A percentile compares a stretch with the other conserved stretches of the same genome.
These are phyloP conservation scores for Machaerirhynchus nigripectus DNA, from an alignment of 2,113 vertebrate species.

Conservation along the genomic window DNA sequence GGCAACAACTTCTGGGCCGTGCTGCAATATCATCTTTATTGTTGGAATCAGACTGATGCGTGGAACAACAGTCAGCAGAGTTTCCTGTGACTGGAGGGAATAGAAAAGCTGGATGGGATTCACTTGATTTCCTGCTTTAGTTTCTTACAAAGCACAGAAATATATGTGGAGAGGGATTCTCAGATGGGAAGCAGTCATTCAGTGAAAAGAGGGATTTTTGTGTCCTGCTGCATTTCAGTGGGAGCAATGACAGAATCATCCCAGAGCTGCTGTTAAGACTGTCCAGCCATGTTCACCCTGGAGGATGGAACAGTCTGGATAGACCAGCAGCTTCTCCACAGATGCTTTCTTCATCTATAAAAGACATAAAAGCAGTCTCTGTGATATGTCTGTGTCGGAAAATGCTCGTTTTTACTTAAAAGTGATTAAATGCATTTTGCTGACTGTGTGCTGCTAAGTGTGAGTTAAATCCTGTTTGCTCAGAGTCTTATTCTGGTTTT, in stretches of 20 bases:
- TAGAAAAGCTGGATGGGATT: neutral
- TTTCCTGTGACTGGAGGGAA: neutral
- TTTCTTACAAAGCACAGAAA: neutral
- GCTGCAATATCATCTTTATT: neutral
- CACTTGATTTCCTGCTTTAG: neutral
- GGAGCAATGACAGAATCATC: neutral
- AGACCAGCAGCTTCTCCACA: neutral
- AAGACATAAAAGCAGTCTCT: neutral
- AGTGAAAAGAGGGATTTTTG: neutral
- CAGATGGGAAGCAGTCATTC: neutral
- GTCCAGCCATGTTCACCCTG: neutral
- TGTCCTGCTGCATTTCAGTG: neutral
- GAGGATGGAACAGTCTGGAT: neutral
- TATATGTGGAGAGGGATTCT: neutral
- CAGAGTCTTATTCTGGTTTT: neutral
- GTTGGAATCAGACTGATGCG: accelerated
- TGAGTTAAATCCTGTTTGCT: neutral
- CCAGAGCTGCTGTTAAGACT: neutral
- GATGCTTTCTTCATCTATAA: neutral
- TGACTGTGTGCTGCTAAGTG: neutral
- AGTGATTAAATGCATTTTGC: neutral
- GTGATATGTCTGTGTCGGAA: neutral
- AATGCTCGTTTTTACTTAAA: accelerated
- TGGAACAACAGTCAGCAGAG: neutral
- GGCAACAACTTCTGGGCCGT: neutral